Conservation (phyloP, 92 coral and sea anemone species). For the Desmophyllum pertusum region DNA sequence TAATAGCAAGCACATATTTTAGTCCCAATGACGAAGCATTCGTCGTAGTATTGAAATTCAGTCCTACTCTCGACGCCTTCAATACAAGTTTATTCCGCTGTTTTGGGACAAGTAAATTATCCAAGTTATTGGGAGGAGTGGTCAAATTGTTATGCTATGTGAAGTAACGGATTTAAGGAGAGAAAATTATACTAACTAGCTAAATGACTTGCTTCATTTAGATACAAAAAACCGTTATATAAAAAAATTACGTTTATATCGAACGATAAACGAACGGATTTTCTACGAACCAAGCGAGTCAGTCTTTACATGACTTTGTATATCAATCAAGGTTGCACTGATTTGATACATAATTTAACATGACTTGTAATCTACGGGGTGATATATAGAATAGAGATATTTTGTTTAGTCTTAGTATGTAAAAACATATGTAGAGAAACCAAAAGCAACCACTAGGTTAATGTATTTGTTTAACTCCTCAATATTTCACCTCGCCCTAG, state of each 20-base stretch:
- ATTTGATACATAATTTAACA: background rate
- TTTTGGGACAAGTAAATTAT: background rate
- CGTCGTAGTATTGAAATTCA: too few relatives aligned
- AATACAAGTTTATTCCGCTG: background rate
- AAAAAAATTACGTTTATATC: background rate
- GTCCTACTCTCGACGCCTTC: background rate
- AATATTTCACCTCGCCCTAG: background rate
- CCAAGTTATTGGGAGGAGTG: background rate
- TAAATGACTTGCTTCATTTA: too few relatives aligned
- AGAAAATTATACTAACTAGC: too few relatives aligned
- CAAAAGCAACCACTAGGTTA: background rate
- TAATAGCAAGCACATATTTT: too few relatives aligned
- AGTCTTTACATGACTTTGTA: too few relatives aligned
- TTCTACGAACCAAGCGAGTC: background rate
- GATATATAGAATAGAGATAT: background rate
- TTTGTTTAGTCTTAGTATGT: constrained; percentile 11
- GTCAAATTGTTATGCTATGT: background rate
- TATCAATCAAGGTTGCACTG: background rate
- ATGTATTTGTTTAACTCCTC: background rate
- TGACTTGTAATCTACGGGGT: background rate
- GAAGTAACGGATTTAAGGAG: too few relatives aligned
- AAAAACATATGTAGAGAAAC: background rate
- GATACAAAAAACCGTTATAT: too few relatives aligned
- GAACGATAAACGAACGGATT: background rate
- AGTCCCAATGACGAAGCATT: too few relatives aligned